A percentile compares a stretch with the other conserved stretches of the same genome.
phyloP scores from a whole-genome alignment of 2,113 vertebrate species.

The Phoxinus phoxinus region DNA sequence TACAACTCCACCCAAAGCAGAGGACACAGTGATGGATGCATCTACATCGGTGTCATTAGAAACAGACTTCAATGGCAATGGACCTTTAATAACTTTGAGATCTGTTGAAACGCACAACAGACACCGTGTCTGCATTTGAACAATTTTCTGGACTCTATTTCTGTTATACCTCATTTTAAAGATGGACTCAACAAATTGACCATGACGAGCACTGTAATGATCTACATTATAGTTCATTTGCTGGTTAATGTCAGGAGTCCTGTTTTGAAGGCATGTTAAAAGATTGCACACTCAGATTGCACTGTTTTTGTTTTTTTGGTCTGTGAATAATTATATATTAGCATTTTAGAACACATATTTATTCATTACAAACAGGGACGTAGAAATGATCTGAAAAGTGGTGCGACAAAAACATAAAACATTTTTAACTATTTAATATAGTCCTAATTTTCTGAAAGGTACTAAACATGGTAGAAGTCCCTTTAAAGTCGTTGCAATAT shows the following conservation, averaged over 20 bases:
- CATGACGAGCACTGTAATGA: neutral
- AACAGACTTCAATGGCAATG: neutral
- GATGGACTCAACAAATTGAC: slow-evolving; percentile 10
- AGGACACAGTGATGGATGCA: neutral
- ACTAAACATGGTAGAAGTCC: neutral
- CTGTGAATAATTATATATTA: neutral
- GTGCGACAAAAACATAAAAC: neutral
- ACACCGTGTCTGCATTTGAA: slow-evolving; percentile 16
- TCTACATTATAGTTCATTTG: slow-evolving; percentile 26
- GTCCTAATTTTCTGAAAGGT: neutral
- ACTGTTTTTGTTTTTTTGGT: neutral
- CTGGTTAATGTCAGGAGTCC: neutral
- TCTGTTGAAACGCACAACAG: slow-evolving; percentile 19
- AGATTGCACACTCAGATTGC: neutral
- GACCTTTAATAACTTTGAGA: slow-evolving; percentile 22
- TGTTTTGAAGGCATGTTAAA: neutral
- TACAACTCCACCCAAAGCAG: neutral
- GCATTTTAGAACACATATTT: slow-evolving; percentile 21
- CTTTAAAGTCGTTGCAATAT: neutral
- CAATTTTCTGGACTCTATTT: slow-evolving; percentile 13
- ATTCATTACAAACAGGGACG: neutral
- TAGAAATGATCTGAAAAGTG: neutral
- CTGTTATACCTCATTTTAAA: slow-evolving; percentile 28
- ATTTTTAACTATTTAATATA: neutral
- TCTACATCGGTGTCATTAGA: neutral